Conservation (phyloP, 2,888 invertebrate genomes). For the Selenia dentaria region DNA sequence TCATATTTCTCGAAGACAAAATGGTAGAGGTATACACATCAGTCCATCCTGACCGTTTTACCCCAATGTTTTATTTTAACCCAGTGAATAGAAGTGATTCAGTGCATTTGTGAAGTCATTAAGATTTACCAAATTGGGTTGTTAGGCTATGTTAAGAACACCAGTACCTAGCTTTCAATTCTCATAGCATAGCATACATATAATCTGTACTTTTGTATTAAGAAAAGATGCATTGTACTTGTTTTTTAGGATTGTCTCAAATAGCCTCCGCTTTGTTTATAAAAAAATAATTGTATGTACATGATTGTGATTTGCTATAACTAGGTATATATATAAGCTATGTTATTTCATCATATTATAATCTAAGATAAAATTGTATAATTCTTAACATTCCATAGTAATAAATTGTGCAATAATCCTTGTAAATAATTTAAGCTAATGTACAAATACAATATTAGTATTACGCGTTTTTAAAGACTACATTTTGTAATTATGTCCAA, state of each 20-base stretch:
- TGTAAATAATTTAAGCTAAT: slow-evolving; percentile 35
- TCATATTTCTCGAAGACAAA: slow-evolving; percentile 77
- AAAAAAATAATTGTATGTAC: slow-evolving; percentile 3
- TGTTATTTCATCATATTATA: slow-evolving; percentile 1
- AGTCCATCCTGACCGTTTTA: slow-evolving; percentile 65
- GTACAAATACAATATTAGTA: slow-evolving; percentile 29
- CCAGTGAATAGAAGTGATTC: slow-evolving; percentile 10
- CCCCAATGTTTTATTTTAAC: slow-evolving; percentile 20
- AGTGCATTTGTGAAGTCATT: slow-evolving; percentile 76
- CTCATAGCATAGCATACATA: slow-evolving; percentile 36
- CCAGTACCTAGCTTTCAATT: slow-evolving; percentile 65
- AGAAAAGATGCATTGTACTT: no score
- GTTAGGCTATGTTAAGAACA: slow-evolving; percentile 40
- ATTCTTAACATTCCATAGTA: slow-evolving; percentile 74
- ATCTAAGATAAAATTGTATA: slow-evolving; percentile 5
- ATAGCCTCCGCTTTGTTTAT: slow-evolving; percentile 9
- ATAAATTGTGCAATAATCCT: slow-evolving; percentile 58
- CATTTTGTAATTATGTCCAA: slow-evolving; percentile 39
- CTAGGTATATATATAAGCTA: neutral
- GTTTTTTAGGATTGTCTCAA: slow-evolving; percentile 14
- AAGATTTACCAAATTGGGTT: slow-evolving; percentile 67
- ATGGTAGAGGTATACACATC: slow-evolving; percentile 56
- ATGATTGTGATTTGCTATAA: slow-evolving; percentile 18
- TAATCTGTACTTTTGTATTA: slow-evolving; percentile 2
- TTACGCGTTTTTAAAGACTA: slow-evolving; percentile 22